These are phyloP conservation scores for Psilopsiagon aurifrons DNA, from an alignment of 2,113 vertebrate species.

Conservation along the genomic window DNA sequence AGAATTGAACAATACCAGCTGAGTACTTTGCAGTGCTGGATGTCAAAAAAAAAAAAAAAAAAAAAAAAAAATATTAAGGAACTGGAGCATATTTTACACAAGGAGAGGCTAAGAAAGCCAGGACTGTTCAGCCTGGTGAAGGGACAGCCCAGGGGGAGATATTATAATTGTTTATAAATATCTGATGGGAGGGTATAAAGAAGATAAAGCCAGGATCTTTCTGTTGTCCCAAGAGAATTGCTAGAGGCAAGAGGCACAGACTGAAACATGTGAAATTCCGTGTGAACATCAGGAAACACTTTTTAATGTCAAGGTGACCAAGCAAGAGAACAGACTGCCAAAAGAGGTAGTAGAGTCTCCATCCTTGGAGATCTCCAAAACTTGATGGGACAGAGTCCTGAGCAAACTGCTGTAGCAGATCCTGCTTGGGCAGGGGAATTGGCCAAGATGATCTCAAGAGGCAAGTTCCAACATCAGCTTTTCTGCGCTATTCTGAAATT, in stretches of 20 bases:
- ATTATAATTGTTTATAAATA: background rate
- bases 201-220: background rate
- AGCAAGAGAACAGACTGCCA: background rate
- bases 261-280: background rate
- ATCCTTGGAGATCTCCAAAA: background rate
- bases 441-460: background rate
- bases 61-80: background rate
- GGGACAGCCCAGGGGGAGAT: background rate
- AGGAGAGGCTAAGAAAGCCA: background rate
- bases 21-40: background rate
- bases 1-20: background rate
- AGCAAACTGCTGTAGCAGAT: background rate
- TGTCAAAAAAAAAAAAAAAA: background rate
- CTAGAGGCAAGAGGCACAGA: background rate
- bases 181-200: background rate
- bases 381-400: rapidly evolving
- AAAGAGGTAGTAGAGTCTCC: background rate
- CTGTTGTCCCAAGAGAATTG: background rate
- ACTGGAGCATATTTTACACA: rapidly evolving
- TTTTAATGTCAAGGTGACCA: background rate
- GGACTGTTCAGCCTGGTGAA: background rate
- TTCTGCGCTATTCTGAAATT: background rate
- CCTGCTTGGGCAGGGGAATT: background rate
- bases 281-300: background rate
- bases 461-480: background rate